Evolutionary conservation across 2,113 vertebrate genomes (phyloP).

Genomic region (Glaucidium brasilianum): DNA sequence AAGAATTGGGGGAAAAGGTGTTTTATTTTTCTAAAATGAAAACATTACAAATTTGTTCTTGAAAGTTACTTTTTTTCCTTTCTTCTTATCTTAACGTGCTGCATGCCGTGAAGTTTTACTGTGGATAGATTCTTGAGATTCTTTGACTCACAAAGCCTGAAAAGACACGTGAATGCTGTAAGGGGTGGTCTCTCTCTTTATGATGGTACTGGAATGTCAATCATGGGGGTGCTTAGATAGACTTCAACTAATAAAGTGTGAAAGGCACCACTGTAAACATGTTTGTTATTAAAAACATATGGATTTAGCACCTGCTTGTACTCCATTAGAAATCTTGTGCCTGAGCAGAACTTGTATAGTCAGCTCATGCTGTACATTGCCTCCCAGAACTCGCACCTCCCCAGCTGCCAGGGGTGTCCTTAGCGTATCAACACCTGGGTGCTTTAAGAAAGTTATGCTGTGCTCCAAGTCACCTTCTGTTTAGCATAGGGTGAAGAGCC

Average conservation of each 20-base stretch:
- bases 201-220: background rate
- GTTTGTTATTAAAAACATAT: background rate
- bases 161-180: accelerated
- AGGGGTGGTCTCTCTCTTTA: background rate
- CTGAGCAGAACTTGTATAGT: background rate
- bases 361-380: accelerated
- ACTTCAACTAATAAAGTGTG: background rate
- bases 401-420: background rate
- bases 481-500: background rate
- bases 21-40: background rate
- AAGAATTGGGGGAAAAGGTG: background rate
- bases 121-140: background rate
- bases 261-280: background rate
- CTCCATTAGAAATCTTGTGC: background rate
- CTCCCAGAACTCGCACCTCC: background rate
- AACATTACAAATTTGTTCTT: background rate
- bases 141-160: background rate
- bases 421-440: accelerated
- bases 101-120: background rate
- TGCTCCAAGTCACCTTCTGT: background rate
- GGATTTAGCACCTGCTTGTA: background rate
- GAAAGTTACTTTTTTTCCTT: background rate
- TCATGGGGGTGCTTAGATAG: background rate
- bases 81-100: background rate
- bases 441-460: background rate